Evolutionary conservation across 2,797 vertebrate species (phyloP), one percentile per base, ranked within the genome.

Genomic region (Merluccius polli): DNA sequence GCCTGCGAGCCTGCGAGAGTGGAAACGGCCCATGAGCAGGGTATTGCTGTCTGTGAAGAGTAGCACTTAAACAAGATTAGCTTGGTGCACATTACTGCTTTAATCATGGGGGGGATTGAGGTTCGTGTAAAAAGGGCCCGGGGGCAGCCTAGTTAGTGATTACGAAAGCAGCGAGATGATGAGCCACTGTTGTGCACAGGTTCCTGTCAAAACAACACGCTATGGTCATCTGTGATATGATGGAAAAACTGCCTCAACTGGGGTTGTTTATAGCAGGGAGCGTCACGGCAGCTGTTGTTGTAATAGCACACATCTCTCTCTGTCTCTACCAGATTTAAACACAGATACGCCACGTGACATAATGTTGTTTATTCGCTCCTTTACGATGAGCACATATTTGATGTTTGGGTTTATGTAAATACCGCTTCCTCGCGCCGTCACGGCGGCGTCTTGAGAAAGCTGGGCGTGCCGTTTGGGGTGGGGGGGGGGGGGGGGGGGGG

Each of bases 1-100:
- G 52, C 68, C 24, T 67, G 29, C n/a, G 63, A 70, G 70, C 70
- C 36, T 31, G 33, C 35, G 36, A 36, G 29, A 52, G 36, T 35
- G 70, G 52, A 24, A 13, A 24, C 15, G 38, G 15, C 33, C 15
- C 8, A 52, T 36, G 73, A 38, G 74, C 16, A 15, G 59, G 69
- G 32, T 44, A 41, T 73, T 36, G 73, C 78, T 75, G 41, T 70
- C 73, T 32, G 21, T 71, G 41, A 33, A 33, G 69, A 72, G 68
- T 59, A 18, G 52, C 35, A 31, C 63, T 78, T 52, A 72, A 78
- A 78, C 29, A 75, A 75, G 59, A 78, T 74, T 32, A 65, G 30
- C 24, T 68, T 63, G 32, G 27, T 44, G 59, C 71, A 71, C 44
- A 32, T 71, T 71, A 71, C 48, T 73, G 72, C 71, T 75, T 73